Conservation (phyloP, 2,797 vertebrate species). For the Gymnoscopelus braueri region DNA sequence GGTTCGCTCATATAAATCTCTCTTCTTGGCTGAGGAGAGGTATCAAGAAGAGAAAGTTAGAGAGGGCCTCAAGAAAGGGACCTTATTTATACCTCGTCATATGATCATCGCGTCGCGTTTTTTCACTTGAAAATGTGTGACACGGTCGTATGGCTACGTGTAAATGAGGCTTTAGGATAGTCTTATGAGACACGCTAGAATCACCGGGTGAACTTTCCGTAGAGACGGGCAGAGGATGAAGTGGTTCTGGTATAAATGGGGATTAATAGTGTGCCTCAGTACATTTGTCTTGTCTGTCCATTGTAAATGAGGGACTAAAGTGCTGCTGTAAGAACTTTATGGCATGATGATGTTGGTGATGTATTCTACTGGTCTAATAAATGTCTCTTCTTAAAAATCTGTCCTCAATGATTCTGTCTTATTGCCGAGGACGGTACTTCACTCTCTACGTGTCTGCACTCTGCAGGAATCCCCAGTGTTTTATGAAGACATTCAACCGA, state of each 20-base stretch:
- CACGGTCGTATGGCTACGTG: no score
- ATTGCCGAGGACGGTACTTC: neutral
- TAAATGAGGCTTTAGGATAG: neutral
- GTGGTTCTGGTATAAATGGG: constrained; percentile 43
- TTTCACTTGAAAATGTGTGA: no score
- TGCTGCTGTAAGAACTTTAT: constrained; percentile 65
- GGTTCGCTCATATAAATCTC: constrained; percentile 36
- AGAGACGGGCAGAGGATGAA: constrained; percentile 40
- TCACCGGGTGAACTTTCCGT: constrained; percentile 28
- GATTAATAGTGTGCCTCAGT: constrained; percentile 33
- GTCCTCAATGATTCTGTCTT: constrained; percentile 58
- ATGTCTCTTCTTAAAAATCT: constrained; percentile 82
- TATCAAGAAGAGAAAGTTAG: constrained; percentile 45
- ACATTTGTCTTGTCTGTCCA: constrained; percentile 34
- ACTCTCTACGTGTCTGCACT: neutral
- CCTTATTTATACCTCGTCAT: constrained; percentile 2
- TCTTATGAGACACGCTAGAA: constrained; percentile 40
- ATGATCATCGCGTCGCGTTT: no score
- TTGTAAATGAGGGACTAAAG: constrained; percentile 58
- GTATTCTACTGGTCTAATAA: constrained; percentile 90
- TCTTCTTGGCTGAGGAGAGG: constrained; percentile 19
- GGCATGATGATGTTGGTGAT: constrained; percentile 75
- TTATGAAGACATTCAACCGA: constrained; percentile 38
- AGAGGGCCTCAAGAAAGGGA: constrained; percentile 21
- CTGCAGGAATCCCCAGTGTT: constrained; percentile 20